Conservation (phyloP, 2,113 vertebrate genomes). For the Lipophrys pholis region DNA sequence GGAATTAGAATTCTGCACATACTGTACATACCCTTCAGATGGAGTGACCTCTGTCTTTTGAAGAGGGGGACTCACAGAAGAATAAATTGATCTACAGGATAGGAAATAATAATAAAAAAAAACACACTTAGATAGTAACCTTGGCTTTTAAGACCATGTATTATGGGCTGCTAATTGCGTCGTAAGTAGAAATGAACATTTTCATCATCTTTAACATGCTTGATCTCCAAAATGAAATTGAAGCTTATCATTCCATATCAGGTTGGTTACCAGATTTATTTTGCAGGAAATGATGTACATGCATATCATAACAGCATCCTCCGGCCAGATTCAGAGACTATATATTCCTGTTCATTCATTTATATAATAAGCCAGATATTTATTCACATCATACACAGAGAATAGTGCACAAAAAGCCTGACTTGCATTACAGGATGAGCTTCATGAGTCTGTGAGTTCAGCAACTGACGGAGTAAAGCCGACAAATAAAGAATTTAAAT, state of each 20-base stretch:
- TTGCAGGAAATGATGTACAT: too few relatives aligned
- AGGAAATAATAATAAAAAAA: conserved; percentile 27
- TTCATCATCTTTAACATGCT: conserved; percentile 8
- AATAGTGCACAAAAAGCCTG: not conserved
- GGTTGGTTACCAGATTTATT: not conserved
- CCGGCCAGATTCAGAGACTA: not conserved
- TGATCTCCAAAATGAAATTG: not conserved
- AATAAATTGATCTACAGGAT: conserved; percentile 38
- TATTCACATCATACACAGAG: not conserved
- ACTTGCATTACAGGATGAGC: conserved; percentile 2
- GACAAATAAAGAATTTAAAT: conserved; percentile 45
- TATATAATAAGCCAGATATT: not conserved
- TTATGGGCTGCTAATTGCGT: conserved; percentile 2
- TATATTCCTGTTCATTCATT: not conserved
- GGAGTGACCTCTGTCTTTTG: not conserved
- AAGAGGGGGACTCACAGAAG: conserved; percentile 4
- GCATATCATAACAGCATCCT: too few relatives aligned
- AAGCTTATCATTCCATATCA: conserved; percentile 6
- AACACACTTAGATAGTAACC: conserved; percentile 4
- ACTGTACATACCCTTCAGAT: conserved; percentile 31
- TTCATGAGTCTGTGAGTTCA: not conserved
- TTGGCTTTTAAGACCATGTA: not conserved
- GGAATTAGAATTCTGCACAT: conserved; percentile 23
- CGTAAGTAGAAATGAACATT: not conserved
- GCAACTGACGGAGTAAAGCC: conserved; percentile 27